These are phyloP conservation scores for Melanophora roralis DNA, from an alignment of 2,888 invertebrate genomes.

Conservation along the genomic window DNA sequence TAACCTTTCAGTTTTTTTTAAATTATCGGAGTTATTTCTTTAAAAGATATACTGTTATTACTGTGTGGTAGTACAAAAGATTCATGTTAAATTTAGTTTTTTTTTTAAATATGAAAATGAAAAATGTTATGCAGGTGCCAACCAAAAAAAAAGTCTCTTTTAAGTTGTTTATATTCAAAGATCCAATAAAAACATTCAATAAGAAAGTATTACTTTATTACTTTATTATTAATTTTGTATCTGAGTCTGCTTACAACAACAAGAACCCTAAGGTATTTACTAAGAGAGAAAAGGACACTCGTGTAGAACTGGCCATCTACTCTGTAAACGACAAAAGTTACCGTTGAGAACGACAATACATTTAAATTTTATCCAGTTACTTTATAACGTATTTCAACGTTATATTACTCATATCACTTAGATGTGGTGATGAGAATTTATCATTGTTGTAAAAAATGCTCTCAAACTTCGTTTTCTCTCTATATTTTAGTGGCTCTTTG, in stretches of 20 bases:
- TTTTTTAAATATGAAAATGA: too few species aligned
- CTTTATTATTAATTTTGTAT: too few species aligned
- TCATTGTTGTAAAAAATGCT: background rate
- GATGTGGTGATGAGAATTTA: constrained; percentile 6
- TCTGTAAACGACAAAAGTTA: background rate
- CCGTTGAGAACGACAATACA: background rate
- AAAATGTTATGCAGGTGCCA: too few species aligned
- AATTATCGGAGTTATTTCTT: too few species aligned
- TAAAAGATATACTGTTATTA: too few species aligned
- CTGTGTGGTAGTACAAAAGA: too few species aligned
- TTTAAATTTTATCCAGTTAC: background rate
- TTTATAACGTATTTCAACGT: constrained; percentile 25
- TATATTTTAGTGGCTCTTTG: background rate
- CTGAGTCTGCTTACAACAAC: background rate
- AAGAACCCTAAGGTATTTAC: background rate
- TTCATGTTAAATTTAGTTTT: too few species aligned
- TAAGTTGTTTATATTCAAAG: too few species aligned
- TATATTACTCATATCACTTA: constrained; percentile 16
- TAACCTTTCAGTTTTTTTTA: too few species aligned
- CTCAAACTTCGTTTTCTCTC: background rate
- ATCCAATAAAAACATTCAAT: too few species aligned
- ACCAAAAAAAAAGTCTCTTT: too few species aligned
- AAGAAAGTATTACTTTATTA: too few species aligned
- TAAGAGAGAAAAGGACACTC: background rate
- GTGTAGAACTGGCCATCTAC: background rate